Conservation (phyloP, 2,797 vertebrate genomes). For the Diplodus sargus region DNA sequence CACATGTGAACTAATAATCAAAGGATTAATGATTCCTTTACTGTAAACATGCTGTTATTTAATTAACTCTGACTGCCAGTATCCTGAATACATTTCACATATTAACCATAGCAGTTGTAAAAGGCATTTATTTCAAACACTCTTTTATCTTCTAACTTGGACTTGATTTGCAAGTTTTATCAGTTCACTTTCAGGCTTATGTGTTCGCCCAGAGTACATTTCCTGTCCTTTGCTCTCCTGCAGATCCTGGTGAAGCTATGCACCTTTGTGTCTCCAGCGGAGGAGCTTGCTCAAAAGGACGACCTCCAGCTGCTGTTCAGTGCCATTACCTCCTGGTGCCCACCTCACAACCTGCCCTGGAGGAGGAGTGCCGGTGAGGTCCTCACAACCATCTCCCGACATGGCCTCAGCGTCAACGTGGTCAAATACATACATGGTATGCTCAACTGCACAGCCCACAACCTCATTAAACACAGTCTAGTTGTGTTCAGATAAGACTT, state of each 20-base stretch:
- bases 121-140: not conserved
- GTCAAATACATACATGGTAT: slow-evolving; percentile 98
- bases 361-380: slow-evolving; percentile 98
- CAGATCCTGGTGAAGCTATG: slow-evolving; percentile 98
- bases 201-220: not conserved
- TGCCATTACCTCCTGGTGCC: slow-evolving; percentile 99
- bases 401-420: slow-evolving; percentile 98
- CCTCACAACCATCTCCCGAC: slow-evolving; percentile 96
- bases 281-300: slow-evolving; percentile 98
- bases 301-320: slow-evolving; percentile 99
- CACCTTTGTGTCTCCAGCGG: slow-evolving; percentile 96
- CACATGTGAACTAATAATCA: not conserved
- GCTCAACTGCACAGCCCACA: no score
- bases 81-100: not conserved
- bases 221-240: not conserved
- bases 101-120: not conserved
- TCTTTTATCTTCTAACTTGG: not conserved
- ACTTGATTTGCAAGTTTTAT: not conserved
- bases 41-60: not conserved
- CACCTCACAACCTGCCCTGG: slow-evolving; percentile 98
- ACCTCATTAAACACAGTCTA: not conserved
- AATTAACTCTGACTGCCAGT: not conserved
- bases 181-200: not conserved
- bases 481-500: not conserved
- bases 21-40: not conserved